Base-by-base conservation (phyloP, 2,888 invertebrate genomes). In the Pollenia angustigena region DNA sequence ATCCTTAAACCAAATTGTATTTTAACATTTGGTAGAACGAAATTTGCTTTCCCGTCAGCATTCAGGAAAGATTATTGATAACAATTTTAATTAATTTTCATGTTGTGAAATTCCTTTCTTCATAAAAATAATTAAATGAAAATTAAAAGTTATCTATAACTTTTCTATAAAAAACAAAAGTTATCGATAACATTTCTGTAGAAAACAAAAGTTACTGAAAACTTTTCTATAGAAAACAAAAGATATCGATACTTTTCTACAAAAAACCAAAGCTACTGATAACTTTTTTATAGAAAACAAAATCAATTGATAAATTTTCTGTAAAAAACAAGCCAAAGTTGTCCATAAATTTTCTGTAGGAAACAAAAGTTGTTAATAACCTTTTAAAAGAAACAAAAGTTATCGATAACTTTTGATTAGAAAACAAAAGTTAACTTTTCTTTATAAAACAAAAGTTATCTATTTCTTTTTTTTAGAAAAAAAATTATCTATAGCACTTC, bases 281-380 rank as follows among this genome's bases (percentile, higher is more conserved):
- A 40, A 58, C 12, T 7, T 40, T 58, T 58, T 8, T 58, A 58
- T 58, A n/a, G n/a, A n/a, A n/a, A n/a, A n/a, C n/a, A n/a, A 7
- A 10, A 44, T 4, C 4, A 14, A 40, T 54, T 18, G 69, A 44
- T 71, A 71, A 46, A 7, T 60, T 16, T 18, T 42, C 1, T 64
- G n/a, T 6, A 74, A 12, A 46, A 64, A 44, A 44, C n/a, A 14
- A 42, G n/a, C n/a, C n/a, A n/a, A 62, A 62, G n/a, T 16, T 62
- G n/a, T 42, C 42, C 8, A 42, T 42, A n/a, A 62, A 0, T 56
- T 56, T 56, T 68, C 1, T n/a, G n/a, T n/a, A n/a, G n/a, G n/a
- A n/a, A n/a, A n/a, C n/a, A n/a, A n/a, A n/a, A n/a, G n/a, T n/a
- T n/a, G n/a, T n/a, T n/a, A n/a, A n/a, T n/a, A n/a, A n/a, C n/a